Evolutionary conservation across 2,888 invertebrate species (phyloP), one percentile per base, ranked within the genome.

Genomic region (Mechanitis mazaeus): DNA sequence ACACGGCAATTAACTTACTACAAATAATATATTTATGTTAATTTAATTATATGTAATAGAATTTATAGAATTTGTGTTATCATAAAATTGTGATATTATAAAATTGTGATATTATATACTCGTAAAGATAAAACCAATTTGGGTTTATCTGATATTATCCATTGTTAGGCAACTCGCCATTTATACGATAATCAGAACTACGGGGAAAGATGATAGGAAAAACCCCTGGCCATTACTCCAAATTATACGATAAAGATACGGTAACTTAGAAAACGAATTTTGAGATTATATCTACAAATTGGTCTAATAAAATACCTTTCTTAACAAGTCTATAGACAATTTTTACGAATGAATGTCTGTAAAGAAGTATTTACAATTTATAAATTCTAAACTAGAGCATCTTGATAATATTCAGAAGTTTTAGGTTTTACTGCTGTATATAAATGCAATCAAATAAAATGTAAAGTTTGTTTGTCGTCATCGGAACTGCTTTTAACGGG

Each of bases 151-250:
- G 50, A 50, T 50, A 9, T 50, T 50, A 28, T n/a, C 50, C 31
- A 50, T 31, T 9, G 50, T 9, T 50, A 50, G 50, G 31, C 50
- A 50, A 50, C 50, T 50, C 50, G 50, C 50, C 50, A 50, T 50
- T 50, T 50, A 50, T 50, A 50, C 31, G 31, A 50, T 50, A 50
- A 50, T 50, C 50, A 50, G 50, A 50, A 50, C 50, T 50, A 50
- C 28, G 50, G 50, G 42, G 7, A 31, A 31, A 31, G 1, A 11
- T 28, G 31, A 31, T 31, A 31, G 50, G 31, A 50, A 50, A 50
- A 50, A 3, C 28, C 31, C 50, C 50, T 31, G n/a, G 7, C 31
- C 31, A 31, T 31, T 50, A 50, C 11, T 50, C 31, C 50, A 50
- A 50, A 9, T 50, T 31, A 50, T 3, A 31, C 28, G 9, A 50